Percentiles rank a stretch among this genome's conserved stretches.
These are phyloP conservation scores for Platorchestia sp. DNA, from an alignment of 1,140 invertebrate species.

Conservation along the genomic window DNA sequence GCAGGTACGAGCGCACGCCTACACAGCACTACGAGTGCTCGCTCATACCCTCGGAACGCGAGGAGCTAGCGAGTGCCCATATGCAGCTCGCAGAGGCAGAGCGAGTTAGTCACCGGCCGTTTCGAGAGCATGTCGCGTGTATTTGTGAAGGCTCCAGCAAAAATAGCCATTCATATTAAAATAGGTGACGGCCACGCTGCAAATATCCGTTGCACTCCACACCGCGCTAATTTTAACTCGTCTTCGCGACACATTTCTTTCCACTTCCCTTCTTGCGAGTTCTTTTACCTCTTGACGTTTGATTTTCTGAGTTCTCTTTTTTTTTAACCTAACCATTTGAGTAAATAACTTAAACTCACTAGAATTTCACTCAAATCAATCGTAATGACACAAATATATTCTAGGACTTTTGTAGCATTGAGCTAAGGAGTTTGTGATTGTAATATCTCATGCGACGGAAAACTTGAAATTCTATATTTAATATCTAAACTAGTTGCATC, in stretches of 20 bases:
- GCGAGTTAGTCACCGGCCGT: neutral
- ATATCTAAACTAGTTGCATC: neutral
- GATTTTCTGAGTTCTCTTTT: neutral
- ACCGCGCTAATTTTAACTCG: neutral
- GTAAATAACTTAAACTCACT: neutral
- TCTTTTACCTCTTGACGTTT: neutral
- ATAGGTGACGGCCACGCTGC: neutral
- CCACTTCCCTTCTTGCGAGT: neutral
- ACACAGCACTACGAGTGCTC: too few species aligned
- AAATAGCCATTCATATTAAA: neutral
- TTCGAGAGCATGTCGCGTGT: neutral
- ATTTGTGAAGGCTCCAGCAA: neutral
- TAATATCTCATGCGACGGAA: neutral
- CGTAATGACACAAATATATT: neutral
- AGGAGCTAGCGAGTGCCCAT: neutral
- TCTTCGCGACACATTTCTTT: neutral
- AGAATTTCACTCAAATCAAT: neutral
- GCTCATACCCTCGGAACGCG: too few species aligned
- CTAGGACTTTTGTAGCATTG: neutral
- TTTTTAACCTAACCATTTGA: neutral
- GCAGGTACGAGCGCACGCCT: too few species aligned
- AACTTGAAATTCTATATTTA: neutral
- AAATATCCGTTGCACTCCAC: neutral
- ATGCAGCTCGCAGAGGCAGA: neutral
- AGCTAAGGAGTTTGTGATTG: neutral